Conservation (phyloP, 1,140 invertebrate genomes). For the Papilio polyxenes region DNA sequence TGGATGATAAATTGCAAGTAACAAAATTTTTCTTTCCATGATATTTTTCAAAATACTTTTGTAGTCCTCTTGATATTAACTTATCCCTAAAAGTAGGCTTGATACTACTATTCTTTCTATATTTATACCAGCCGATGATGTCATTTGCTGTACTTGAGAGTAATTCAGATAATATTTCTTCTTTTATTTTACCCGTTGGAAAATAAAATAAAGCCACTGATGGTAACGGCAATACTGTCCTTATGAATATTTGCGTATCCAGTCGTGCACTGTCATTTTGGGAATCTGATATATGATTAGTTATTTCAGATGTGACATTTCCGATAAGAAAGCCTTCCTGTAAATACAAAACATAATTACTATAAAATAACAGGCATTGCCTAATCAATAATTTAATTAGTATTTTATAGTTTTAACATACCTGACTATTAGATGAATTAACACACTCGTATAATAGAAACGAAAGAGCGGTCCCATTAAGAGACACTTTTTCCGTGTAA, state of each 20-base stretch:
- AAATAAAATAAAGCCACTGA: constrained; percentile 80
- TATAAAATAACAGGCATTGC: constrained; percentile 8
- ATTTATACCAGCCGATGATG: constrained; percentile 85
- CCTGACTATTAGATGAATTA: constrained; percentile 81
- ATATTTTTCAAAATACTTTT: constrained; percentile 79
- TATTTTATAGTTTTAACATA: constrained; percentile 53
- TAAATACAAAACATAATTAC: constrained; percentile 57
- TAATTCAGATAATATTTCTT: constrained; percentile 78
- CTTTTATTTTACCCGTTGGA: constrained; percentile 80
- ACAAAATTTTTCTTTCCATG: constrained; percentile 77
- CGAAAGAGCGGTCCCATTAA: constrained; percentile 83
- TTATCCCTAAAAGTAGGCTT: constrained; percentile 81
- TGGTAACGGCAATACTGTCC: constrained; percentile 81
- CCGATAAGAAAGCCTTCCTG: constrained; percentile 86
- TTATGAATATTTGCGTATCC: constrained; percentile 82
- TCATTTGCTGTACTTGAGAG: constrained; percentile 78
- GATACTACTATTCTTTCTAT: constrained; percentile 78
- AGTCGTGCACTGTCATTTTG: constrained; percentile 82
- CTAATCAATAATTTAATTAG: constrained; percentile 9
- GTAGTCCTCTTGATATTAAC: constrained; percentile 82
- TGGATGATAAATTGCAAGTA: constrained; percentile 81
- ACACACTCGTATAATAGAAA: constrained; percentile 84
- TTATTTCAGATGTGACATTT: constrained; percentile 81
- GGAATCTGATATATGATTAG: constrained; percentile 84
- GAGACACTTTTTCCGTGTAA: constrained; percentile 75